Percentiles rank a stretch among this genome's conserved stretches.
phyloP scores from a whole-genome alignment of 2,113 vertebrate species.

The Mirza zaza region DNA sequence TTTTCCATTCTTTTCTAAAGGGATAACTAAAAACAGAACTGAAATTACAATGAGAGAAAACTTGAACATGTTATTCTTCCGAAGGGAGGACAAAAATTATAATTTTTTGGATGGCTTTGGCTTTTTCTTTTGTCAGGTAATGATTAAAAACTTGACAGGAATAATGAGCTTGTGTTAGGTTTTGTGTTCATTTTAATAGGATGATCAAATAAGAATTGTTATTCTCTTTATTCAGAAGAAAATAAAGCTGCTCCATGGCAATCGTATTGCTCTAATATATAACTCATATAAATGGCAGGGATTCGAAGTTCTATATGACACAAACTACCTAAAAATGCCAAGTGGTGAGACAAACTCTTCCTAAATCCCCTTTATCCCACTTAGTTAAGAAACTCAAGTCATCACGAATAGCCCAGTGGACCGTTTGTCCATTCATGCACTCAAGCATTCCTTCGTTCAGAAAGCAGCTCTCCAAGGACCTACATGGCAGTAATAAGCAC shows the following conservation, averaged over 20 bases:
- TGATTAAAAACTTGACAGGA: constrained; percentile 70
- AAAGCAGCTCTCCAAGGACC: not conserved
- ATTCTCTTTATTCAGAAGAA: constrained; percentile 52
- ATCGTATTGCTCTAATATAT: not conserved
- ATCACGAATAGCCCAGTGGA: not conserved
- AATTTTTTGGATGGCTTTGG: constrained; percentile 66
- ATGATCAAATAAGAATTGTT: constrained; percentile 62
- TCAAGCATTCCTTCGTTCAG: constrained; percentile 1
- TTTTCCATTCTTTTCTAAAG: constrained; percentile 37
- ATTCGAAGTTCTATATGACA: not conserved
- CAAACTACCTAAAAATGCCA: not conserved
- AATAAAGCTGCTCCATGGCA: not conserved
- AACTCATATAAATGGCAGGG: not conserved
- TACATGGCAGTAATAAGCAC: not conserved
- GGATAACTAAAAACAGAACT: constrained; percentile 52
- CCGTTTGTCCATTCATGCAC: not conserved
- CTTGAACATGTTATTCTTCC: constrained; percentile 38
- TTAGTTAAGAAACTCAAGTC: not conserved
- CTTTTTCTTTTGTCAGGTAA: constrained; percentile 68
- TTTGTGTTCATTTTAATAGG: constrained; percentile 67
- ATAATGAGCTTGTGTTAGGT: constrained; percentile 70
- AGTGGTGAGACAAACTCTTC: not conserved
- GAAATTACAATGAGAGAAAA: constrained; percentile 63
- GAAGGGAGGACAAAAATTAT: constrained; percentile 53
- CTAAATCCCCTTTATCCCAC: not conserved